Evolutionary conservation across 92 coral and sea anemone genomes (phyloP), one percentile per base, ranked within the genome.

Genomic region (Epizoanthus illoricatus): DNA sequence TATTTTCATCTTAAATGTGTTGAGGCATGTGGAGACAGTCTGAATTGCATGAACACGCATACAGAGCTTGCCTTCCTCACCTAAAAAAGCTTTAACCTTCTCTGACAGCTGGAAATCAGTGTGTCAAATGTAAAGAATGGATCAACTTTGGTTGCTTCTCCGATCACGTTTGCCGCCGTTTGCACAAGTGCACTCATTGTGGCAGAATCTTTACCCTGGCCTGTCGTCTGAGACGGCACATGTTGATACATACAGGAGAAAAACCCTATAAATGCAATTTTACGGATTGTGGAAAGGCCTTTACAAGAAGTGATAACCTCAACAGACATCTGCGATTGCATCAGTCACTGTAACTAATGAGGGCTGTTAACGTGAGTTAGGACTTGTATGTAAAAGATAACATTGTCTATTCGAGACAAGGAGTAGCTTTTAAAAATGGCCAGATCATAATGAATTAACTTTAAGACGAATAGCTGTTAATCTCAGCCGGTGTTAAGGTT

Each of bases 241-340:
- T 78, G 82, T 78, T 66, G 13, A 24, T 78, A 66, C 90, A 87
- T 60, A 82, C 86, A 55, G 90, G 90, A 49, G 79, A 82, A 63
- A 84, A 84, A 71, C 90, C 90, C n/a, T 87, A 74, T 75, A 83
- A 68, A 39, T 87, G 90, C 58, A 43, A 71, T 56, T 84, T 66
- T 57, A 85, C 52, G 18, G 13, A 87, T 28, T 87, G 90, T 47
- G 83, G 87, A 11, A 87, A 87, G 73, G 73, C 87, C 18, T 87
- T 87, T 47, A 76, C 87, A 16, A 83, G 86, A 42, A 85, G 85
- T 28, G 84, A 87, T 62, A 81, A 81, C 65, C 70, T 75, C 61
- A 42, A 81, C 58, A 82, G 90, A 81, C 90, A 87, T 61, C 19
- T 61, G 24, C 71, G 71, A 66, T 4, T 66, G 15, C 40, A 41